A percentile compares a stretch with the other conserved stretches of the same genome.
These are phyloP conservation scores for Planococcus citri DNA, from an alignment of 1,140 invertebrate genomes.

Conservation along the genomic window DNA sequence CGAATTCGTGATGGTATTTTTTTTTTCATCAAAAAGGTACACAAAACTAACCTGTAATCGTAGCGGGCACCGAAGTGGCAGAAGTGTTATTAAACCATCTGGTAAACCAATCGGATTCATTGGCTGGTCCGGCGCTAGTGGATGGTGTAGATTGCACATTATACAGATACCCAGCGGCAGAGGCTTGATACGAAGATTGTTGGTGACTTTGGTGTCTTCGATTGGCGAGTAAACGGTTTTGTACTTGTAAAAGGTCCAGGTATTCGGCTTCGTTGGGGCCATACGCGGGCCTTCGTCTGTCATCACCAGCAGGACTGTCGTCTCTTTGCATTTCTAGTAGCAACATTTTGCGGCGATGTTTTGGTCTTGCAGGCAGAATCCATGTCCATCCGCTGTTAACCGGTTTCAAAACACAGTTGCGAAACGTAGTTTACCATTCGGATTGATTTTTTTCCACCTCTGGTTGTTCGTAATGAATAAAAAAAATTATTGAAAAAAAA, in stretches of 20 bases:
- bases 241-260: not conserved
- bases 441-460: not conserved
- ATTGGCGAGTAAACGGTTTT: not conserved
- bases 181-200: not conserved
- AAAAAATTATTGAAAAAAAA: not conserved
- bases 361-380: not conserved
- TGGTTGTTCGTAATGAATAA: not conserved
- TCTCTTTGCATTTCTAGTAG: conserved; percentile 18
- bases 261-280: not conserved
- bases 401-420: not conserved
- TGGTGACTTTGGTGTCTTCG: not conserved
- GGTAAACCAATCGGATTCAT: conserved; percentile 17
- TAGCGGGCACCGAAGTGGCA: not conserved
- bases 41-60: not conserved
- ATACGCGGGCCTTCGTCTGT: not conserved
- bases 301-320: conserved; percentile 11
- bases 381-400: conserved; percentile 10
- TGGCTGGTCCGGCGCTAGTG: not conserved
- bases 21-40: not conserved
- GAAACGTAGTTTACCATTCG: not conserved
- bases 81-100: conserved; percentile 10
- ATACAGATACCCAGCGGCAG: not conserved
- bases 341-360: conserved; percentile 6
- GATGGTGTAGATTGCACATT: not conserved
- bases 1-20: no score